phyloP scores from a whole-genome alignment of 2,113 vertebrate species.

The Sterrhoptilus dennistouni region DNA sequence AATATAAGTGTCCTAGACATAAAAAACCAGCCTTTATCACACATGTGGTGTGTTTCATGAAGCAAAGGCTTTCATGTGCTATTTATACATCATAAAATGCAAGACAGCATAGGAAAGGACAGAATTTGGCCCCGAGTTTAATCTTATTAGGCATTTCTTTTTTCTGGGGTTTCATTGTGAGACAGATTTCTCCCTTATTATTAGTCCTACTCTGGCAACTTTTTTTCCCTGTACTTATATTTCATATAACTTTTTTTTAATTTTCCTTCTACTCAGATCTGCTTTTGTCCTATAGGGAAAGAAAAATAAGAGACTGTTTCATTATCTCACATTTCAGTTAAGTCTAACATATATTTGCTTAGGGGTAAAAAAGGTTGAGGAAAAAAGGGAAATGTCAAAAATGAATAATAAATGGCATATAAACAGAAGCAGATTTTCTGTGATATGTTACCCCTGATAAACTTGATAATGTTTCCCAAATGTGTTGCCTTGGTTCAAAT shows the following conservation, averaged over 20 bases:
- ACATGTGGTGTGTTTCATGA: not conserved
- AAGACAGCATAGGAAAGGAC: not conserved
- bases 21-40: not conserved
- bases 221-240: constrained; percentile 48
- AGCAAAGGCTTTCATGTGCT: not conserved
- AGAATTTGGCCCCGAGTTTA: not conserved
- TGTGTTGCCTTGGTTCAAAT: constrained; percentile 73
- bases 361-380: constrained; percentile 69
- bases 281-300: constrained; percentile 43
- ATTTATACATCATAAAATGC: not conserved
- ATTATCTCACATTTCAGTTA: constrained; percentile 75
- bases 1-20: not conserved
- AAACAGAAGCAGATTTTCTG: constrained; percentile 84
- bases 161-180: not conserved
- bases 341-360: constrained; percentile 76
- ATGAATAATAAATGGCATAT: constrained; percentile 80
- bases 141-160: not conserved
- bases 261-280: constrained; percentile 62
- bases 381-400: constrained; percentile 82
- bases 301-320: constrained; percentile 45
- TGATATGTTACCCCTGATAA: constrained; percentile 77
- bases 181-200: not conserved
- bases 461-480: constrained; percentile 84
- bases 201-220: not conserved
- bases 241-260: constrained; percentile 56